A percentile compares a stretch with the other conserved stretches of the same genome.
These are phyloP conservation scores for Epinotia brunnichana DNA, from an alignment of 2,888 invertebrate genomes.

Conservation along the genomic window DNA sequence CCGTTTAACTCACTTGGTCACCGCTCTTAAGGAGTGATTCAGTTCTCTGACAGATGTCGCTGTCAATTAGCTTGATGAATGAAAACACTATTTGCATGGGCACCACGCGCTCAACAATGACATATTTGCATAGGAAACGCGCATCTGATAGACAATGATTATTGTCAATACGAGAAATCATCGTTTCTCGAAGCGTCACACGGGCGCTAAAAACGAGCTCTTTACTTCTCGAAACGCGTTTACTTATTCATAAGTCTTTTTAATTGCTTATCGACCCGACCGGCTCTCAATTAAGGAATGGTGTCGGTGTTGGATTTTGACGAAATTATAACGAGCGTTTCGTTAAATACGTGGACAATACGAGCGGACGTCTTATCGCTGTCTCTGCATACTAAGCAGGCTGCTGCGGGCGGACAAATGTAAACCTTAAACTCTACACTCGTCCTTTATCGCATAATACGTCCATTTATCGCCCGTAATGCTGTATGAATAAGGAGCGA, in stretches of 20 bases:
- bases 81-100: conserved; percentile 78
- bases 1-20: conserved; percentile 77
- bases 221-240: conserved; percentile 52
- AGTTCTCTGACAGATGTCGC: conserved; percentile 80
- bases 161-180: conserved; percentile 80
- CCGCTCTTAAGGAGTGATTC: conserved; percentile 78
- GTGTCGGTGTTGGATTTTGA: conserved; percentile 68
- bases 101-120: conserved; percentile 63
- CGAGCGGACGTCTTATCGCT: conserved; percentile 71
- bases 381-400: conserved; percentile 68
- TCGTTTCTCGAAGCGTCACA: conserved; percentile 69
- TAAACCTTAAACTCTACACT: conserved; percentile 56
- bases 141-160: conserved; percentile 73
- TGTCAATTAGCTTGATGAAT: conserved; percentile 77
- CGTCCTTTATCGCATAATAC: conserved; percentile 45
- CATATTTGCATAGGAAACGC: conserved; percentile 73
- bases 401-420: conserved; percentile 56
- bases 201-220: conserved; percentile 51
- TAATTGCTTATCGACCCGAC: conserved; percentile 44
- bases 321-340: conserved; percentile 70
- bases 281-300: conserved; percentile 64
- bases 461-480: conserved; percentile 49
- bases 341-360: conserved; percentile 64
- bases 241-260: conserved; percentile 50
- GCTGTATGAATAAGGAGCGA: conserved; percentile 60